Evolutionary conservation across 1,140 invertebrate species (phyloP), one percentile per base, ranked within the genome.

Genomic region (Eueides isabella): DNA sequence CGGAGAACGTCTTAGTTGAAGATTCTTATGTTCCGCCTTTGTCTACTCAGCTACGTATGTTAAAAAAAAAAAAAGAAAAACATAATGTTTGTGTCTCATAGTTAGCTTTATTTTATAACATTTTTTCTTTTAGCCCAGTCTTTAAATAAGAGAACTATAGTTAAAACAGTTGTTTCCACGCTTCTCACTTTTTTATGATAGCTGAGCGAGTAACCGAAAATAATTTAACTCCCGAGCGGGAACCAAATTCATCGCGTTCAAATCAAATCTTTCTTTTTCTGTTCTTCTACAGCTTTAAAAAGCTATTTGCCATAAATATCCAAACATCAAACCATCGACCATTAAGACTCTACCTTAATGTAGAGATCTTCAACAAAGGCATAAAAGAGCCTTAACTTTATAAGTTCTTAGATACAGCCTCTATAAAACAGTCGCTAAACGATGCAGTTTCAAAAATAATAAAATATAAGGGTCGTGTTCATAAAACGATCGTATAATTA

Each of bases 391-490:
- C 9, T 55, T 55, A 23, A 55, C 19, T 55, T 55, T 26, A 55
- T 23, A 55, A 55, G 19, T 26, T 55, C 23, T 55, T 23, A 55
- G 48, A 55, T 2, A 55, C 19, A 11, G 44, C 23, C 48, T 55
- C 48, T 26, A 55, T 55, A 55, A 55, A 55, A 55, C 48, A 55
- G 48, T 26, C 48, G 48, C 48, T 55, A 55, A 55, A 55, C 48
- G 48, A 55, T 55, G 23, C 48, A 55, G 48, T 55, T 55, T 26
- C 48, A 55, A 55, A 55, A 55, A 55, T 55, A 55, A 55, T 26
- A 55, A 55, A 55, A 55, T 55, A 55, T 55, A 55, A 55, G 48
- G 48, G 48, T 23, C 48, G 48, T 55, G 48, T 55, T 26, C 23
- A 12, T 55, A 55, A 55, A 55, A 55, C 23, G 48, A 11, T 55